phyloP scores from a whole-genome alignment of 92 coral and sea anemone species.

The Parazoanthus atlanticus region DNA sequence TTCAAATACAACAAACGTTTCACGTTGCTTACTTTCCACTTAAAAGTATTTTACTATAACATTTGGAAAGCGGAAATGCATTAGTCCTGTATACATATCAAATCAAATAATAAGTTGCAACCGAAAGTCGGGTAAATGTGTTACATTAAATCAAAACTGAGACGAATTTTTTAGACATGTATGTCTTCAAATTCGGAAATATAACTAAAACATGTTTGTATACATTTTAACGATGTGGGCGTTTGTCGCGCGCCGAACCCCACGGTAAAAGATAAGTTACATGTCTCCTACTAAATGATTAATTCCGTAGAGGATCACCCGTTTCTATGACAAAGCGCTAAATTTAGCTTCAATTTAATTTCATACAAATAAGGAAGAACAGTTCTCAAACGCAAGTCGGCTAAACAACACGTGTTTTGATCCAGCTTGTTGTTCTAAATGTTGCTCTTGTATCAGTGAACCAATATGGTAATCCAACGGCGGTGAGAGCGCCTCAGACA shows the following conservation, averaged over 20 bases:
- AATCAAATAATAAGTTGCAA: too few species aligned
- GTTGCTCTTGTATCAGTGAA: too few species aligned
- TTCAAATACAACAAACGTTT: too few species aligned
- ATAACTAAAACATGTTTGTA: neutral
- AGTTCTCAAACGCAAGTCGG: neutral
- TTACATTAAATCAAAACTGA: neutral
- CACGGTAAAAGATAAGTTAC: neutral
- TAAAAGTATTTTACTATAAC: neutral
- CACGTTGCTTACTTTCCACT: neutral
- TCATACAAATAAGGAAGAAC: neutral
- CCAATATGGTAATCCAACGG: neutral
- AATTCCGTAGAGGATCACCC: neutral
- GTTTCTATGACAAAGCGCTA: slow-evolving; percentile 5
- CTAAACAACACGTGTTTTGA: neutral
- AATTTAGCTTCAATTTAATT: neutral
- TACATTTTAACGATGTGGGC: neutral
- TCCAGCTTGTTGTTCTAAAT: neutral
- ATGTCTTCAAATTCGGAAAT: too few species aligned
- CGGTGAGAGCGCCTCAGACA: neutral
- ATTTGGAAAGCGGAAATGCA: neutral
- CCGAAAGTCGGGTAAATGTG: neutral
- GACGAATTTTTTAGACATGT: neutral
- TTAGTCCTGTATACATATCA: too few species aligned
- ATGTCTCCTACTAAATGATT: neutral
- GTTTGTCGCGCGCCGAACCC: neutral